Conservation (phyloP, 2,888 invertebrate species). For the Alviniconcha strummeri region DNA sequence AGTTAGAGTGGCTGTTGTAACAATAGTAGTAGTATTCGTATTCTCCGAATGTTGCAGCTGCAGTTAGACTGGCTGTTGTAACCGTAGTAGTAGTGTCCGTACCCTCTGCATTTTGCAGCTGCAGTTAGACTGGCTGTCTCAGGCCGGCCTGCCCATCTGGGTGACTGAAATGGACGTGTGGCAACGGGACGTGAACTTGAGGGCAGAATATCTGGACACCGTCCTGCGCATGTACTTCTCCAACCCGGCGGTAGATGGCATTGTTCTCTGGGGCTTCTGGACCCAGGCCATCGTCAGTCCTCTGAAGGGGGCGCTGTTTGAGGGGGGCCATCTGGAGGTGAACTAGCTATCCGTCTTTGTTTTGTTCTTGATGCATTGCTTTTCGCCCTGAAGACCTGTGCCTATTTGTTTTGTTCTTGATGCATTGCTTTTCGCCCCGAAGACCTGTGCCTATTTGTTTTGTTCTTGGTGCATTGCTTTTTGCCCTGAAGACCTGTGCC, state of each 20-base stretch:
- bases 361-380: too few relatives aligned
- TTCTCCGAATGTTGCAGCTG: too few relatives aligned
- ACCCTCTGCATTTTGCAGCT: not conserved
- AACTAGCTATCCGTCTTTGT: not conserved
- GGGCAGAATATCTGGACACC: not conserved
- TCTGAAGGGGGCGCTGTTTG: not conserved
- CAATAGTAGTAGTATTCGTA: too few relatives aligned
- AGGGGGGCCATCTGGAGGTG: not conserved
- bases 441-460: too few relatives aligned
- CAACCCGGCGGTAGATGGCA: not conserved
- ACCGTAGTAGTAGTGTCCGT: too few relatives aligned
- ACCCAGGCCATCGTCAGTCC: not conserved
- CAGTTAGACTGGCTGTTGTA: too few relatives aligned
- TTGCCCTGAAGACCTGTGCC: too few relatives aligned
- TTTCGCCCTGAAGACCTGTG: too few relatives aligned
- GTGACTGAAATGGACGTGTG: not conserved
- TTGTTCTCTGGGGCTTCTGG: not conserved
- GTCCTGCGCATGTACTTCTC: not conserved
- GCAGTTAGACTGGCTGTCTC: not conserved
- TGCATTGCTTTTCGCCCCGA: too few relatives aligned
- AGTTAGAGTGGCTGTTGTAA: too few relatives aligned
- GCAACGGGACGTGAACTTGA: not conserved
- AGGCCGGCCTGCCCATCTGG: conserved; percentile 1
- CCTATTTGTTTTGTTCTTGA: too few relatives aligned
- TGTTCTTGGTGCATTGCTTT: too few relatives aligned